Evolutionary conservation across 2,797 vertebrate species (phyloP).

Genomic region (Sebastes minor): DNA sequence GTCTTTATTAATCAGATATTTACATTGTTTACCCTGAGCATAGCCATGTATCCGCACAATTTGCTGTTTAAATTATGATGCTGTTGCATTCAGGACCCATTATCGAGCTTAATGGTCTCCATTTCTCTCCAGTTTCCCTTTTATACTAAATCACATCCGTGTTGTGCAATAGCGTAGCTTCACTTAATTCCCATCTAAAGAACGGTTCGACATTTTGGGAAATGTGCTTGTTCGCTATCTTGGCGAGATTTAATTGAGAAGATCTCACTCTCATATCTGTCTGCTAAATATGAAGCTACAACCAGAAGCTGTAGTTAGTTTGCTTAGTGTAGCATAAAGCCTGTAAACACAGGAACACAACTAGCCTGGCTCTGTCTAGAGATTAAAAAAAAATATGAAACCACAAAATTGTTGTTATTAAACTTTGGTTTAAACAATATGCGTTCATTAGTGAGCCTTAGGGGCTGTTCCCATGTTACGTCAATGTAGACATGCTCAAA

Average conservation of each 20-base stretch:
- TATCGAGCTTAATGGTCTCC: conserved; percentile 27
- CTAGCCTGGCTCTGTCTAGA: background rate
- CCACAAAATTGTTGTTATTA: background rate
- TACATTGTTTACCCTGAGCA: conserved; percentile 43
- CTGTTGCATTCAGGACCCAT: conserved; percentile 20
- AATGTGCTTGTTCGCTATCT: background rate
- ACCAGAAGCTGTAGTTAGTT: background rate
- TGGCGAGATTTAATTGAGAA: background rate
- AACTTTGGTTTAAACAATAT: background rate
- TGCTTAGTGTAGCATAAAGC: background rate
- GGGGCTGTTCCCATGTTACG: background rate
- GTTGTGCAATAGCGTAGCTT: background rate
- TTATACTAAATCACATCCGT: conserved; percentile 9
- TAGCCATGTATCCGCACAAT: conserved; percentile 21
- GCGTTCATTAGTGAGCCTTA: background rate
- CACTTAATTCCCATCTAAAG: background rate
- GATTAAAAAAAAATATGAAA: background rate
- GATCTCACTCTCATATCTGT: background rate
- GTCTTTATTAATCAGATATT: conserved; percentile 64
- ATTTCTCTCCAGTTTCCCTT: conserved; percentile 15
- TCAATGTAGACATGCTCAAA: background rate
- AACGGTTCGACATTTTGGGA: background rate
- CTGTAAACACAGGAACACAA: background rate
- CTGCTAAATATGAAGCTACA: background rate
- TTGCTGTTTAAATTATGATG: conserved; percentile 35